These are phyloP conservation scores for Cyclargus thomasi DNA, from an alignment of 1,140 invertebrate genomes.

Conservation along the genomic window DNA sequence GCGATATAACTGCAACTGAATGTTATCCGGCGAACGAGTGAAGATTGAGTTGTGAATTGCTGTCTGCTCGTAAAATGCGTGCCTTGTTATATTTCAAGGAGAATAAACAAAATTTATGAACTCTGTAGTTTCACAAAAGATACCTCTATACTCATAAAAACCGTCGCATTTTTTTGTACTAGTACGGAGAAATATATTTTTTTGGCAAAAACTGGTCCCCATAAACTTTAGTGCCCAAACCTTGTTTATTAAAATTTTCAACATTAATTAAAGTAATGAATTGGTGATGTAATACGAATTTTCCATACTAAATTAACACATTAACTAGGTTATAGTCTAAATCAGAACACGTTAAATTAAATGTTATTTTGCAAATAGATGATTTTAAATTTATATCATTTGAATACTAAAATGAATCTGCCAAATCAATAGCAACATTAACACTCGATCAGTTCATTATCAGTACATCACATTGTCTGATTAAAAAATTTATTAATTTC, in stretches of 20 bases:
- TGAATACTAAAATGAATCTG: background rate
- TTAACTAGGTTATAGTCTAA: background rate
- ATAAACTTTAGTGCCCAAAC: background rate
- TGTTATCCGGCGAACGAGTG: conserved; percentile 59
- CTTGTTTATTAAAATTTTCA: background rate
- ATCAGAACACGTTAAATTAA: background rate
- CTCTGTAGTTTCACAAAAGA: conserved; percentile 39
- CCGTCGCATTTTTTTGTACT: conserved; percentile 19
- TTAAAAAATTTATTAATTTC: no score
- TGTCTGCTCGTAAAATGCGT: conserved; percentile 55
- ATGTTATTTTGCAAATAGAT: conserved; percentile 9
- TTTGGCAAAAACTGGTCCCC: background rate
- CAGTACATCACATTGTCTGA: no score
- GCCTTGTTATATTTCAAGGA: conserved; percentile 49
- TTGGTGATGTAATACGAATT: background rate
- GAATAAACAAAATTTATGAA: conserved; percentile 54
- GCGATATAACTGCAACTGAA: conserved; percentile 60
- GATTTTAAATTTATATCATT: background rate
- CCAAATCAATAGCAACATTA: background rate
- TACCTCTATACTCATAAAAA: conserved; percentile 23
- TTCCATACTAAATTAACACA: background rate
- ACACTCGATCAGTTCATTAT: background rate
- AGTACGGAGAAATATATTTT: conserved; percentile 12
- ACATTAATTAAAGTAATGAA: background rate
- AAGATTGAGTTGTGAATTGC: conserved; percentile 62